A percentile compares a stretch with the other conserved stretches of the same genome.
Conservation (phyloP, 1,140 invertebrate species). For the Hypsibius dujardini region DNA sequence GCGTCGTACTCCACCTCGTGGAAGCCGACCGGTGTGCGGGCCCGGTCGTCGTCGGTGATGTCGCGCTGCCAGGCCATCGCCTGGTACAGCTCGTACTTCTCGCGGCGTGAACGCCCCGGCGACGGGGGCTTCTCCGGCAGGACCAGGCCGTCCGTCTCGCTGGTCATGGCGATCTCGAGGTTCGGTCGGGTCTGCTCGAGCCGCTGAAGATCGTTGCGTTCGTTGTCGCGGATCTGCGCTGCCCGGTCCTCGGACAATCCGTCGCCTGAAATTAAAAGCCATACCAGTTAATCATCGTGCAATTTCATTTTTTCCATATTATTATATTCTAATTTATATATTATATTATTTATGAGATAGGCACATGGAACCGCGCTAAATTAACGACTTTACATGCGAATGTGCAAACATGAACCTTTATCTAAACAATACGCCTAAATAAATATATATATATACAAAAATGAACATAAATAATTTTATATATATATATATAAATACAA, state of each 20-base stretch:
- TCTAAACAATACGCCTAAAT: too few species aligned
- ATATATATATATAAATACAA: too few species aligned
- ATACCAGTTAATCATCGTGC: too few species aligned
- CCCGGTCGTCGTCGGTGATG: neutral
- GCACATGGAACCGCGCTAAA: too few species aligned
- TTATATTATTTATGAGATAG: too few species aligned
- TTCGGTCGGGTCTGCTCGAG: neutral
- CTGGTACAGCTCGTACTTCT: neutral
- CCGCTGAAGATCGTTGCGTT: neutral
- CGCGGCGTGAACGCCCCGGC: neutral
- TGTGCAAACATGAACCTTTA: too few species aligned
- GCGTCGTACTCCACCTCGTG: neutral
- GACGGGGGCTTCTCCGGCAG: constrained; percentile 13
- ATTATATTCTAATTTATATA: too few species aligned
- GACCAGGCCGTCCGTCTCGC: neutral
- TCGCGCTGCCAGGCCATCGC: constrained; percentile 11
- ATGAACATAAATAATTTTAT: too few species aligned
- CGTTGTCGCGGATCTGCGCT: neutral
- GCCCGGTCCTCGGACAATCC: neutral
- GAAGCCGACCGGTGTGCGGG: neutral
- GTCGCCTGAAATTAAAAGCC: neutral
- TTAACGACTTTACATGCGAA: too few species aligned
- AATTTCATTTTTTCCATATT: too few species aligned
- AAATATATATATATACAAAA: too few species aligned
- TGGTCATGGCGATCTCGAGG: neutral